Conservation (phyloP, 2,797 vertebrate genomes). For the Momotus momota region DNA sequence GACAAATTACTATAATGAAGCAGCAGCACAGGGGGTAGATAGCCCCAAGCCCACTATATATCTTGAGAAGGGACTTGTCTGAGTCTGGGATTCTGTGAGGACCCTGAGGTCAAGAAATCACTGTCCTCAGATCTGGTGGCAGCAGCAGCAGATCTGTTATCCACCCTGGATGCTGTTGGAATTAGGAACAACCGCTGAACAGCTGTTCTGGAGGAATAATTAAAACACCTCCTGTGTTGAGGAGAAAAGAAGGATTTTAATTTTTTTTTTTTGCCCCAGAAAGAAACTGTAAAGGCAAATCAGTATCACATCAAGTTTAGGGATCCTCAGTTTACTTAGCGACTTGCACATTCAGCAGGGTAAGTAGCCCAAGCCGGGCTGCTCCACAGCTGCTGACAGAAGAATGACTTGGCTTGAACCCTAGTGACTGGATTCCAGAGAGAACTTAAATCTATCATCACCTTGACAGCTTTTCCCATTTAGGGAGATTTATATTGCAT, state of each 20-base stretch:
- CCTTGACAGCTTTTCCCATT: not conserved
- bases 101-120: not conserved
- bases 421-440: not conserved
- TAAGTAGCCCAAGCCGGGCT: not conserved
- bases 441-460: not conserved
- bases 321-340: not conserved
- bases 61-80: not conserved
- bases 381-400: not conserved
- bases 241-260: not conserved
- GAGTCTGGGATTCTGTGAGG: not conserved
- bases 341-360: not conserved
- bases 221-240: not conserved
- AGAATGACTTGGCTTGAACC: not conserved
- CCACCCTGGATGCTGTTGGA: not conserved
- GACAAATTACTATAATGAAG: not conserved
- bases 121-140: not conserved
- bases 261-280: too few relatives aligned
- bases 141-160: not conserved
- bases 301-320: not conserved
- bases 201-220: not conserved
- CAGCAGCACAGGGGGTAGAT: not conserved
- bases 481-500: not conserved
- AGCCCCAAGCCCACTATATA: not conserved
- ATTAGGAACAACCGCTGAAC: not conserved
- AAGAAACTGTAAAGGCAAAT: not conserved